Evolutionary conservation across 1,140 invertebrate genomes (phyloP).

Genomic region (Caenorhabditis briggsae): DNA sequence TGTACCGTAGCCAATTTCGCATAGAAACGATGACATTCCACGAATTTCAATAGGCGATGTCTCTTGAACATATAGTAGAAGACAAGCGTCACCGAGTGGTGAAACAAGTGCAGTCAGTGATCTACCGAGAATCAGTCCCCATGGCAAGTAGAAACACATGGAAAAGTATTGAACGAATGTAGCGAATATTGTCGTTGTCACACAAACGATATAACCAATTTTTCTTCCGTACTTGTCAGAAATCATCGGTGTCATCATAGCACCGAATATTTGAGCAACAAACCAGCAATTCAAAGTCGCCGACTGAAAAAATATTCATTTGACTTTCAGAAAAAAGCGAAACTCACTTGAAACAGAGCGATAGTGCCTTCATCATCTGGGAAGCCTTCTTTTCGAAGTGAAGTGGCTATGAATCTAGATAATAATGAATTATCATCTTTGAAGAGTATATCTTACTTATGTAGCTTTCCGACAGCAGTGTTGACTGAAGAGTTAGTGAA

Average conservation of each 20-base stretch:
- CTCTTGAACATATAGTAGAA: constrained; percentile 71
- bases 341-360: constrained; percentile 57
- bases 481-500: constrained; percentile 73
- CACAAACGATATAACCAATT: constrained; percentile 69
- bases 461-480: constrained; percentile 70
- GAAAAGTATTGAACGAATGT: constrained; percentile 70
- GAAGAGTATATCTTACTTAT: constrained; percentile 34
- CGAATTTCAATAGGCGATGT: constrained; percentile 66
- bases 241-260: constrained; percentile 69
- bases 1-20: constrained; percentile 72
- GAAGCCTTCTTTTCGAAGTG: constrained; percentile 62
- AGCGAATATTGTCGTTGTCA: constrained; percentile 68
- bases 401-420: constrained; percentile 66
- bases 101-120: constrained; percentile 69
- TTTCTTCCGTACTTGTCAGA: constrained; percentile 71
- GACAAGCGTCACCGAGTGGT: constrained; percentile 69
- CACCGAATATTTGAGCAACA: constrained; percentile 70
- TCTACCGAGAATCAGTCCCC: constrained; percentile 70
- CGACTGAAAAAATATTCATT: constrained; percentile 41
- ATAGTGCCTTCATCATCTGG: constrained; percentile 61
- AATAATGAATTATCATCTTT: neutral
- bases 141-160: constrained; percentile 63
- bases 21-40: constrained; percentile 70
- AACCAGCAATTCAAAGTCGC: constrained; percentile 73
- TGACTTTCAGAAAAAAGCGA: neutral